Evolutionary conservation across 2,797 vertebrate genomes (phyloP), one percentile per base, ranked within the genome.

Genomic region (Dipus sagitta): DNA sequence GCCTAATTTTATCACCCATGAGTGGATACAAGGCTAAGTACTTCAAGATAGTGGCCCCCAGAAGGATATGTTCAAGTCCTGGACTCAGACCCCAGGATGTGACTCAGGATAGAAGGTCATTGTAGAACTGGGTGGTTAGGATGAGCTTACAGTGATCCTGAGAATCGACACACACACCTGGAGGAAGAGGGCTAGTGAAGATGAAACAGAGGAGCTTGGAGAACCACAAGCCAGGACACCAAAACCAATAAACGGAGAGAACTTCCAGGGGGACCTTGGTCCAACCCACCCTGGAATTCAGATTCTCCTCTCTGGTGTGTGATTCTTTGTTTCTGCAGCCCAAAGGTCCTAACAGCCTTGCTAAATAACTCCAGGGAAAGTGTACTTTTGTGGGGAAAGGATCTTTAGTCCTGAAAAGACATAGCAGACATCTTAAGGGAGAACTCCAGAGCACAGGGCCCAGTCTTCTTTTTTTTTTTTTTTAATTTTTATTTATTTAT

Each of bases 371-470:
- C 52, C 14, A 88, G 96, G 67, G 72, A 77, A 70, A 82, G 17
- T 2, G 71, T 52, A 84, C 26, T 52, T 1, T 20, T 75, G 30
- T 71, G 34, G 2, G 6, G 10, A 91, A 91, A 83, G 34, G 92
- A 2, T 1, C 6, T 34, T 58, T 86, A 32, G 54, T 67, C 68
- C 84, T 74, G 72, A 89, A 90, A 86, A 85, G 70, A 78, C 81
- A 2, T 94, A 77, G 65, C 90, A 92, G 89, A 47, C 84, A 81
- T 80, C 97, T 95, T 93, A 79, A 94, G 95, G 82, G 54, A 79
- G 94, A 21, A 24, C 10, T 14, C 42, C 92, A 47, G 77, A 0
- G 86, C 47, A 90, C 94, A 47, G 94, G 58, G 95, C 92, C 2
- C 1, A 8, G 6, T 30, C 71, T 68, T 72, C n/a, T 28, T 72